Base-by-base conservation (phyloP, 1,140 invertebrate species). In the Megalopta genalis region DNA sequence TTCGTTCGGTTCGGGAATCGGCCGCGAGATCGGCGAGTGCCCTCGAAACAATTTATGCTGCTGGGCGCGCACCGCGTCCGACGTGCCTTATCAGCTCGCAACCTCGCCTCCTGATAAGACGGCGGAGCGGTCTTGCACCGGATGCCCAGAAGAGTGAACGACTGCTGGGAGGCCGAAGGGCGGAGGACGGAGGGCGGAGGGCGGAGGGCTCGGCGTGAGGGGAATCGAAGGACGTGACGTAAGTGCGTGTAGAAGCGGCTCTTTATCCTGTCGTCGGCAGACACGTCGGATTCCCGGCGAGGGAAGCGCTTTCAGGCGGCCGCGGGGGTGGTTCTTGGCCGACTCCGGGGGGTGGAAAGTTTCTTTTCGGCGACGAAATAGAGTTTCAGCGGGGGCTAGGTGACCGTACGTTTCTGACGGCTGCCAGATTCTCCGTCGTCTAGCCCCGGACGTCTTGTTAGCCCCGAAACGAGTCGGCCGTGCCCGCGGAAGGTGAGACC, bases 191-290 rank as follows among this genome's bases (percentile, higher is more conserved):
- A 52, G 54, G 0, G 18, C 1, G 54, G 21, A 18, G 16, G 7
- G 21, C 9, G 21, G 46, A 54, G 14, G 46, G 25, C 32, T 32
- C 4, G 4, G 32, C 32, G 32, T 10, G 49, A 5, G 9, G 82
- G 52, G 86, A 84, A 74, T 81, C 73, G 81, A 88, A 89, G 87
- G 86, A 90, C 88, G 89, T 90, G 90, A 89, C 89, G 87, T 90
- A 90, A 90, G 88, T 90, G 87, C 87, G 86, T 90, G 88, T 90
- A 88, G 87, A 73, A 90, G 90, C 89, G 85, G 81, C 88, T 88
- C 90, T 91, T 91, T 91, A 91, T 90, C 89, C 89, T 91, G 90
- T 91, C 89, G 90, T 86, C 84, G 84, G 83, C 89, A 90, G 89
- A 84, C 87, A 79, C 75, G 77, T 82, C 81, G 75, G 89, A 87